phyloP scores from a whole-genome alignment of 2,888 invertebrate species.

The Xylota sylvarum region DNA sequence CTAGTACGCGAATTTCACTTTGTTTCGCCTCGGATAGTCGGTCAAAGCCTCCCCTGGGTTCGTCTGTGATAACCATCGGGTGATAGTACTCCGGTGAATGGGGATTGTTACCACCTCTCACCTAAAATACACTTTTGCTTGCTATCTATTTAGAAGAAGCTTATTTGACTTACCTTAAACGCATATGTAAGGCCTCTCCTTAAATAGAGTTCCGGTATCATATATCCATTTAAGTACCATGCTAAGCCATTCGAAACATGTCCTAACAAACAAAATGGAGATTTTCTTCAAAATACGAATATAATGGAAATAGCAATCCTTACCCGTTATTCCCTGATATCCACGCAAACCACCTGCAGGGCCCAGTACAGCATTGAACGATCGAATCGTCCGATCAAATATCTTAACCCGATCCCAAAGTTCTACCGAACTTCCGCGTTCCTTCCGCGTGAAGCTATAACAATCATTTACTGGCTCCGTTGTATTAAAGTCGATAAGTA shows the following conservation, averaged over 20 bases:
- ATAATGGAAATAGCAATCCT: constrained; percentile 19
- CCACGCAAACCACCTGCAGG: constrained; percentile 93
- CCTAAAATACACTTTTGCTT: constrained; percentile 80
- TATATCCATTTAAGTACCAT: constrained; percentile 96
- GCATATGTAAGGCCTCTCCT: constrained; percentile 93
- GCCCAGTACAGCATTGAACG: constrained; percentile 93
- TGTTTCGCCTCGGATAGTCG: constrained; percentile 89
- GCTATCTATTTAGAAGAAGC: background rate
- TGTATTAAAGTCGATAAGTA: constrained; percentile 88
- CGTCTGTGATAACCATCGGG: constrained; percentile 95
- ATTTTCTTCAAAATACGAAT: background rate
- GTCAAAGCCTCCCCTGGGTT: constrained; percentile 93
- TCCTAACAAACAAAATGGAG: constrained; percentile 84
- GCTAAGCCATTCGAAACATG: constrained; percentile 90
- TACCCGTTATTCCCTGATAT: constrained; percentile 90
- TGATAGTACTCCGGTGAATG: constrained; percentile 94
- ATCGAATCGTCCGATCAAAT: constrained; percentile 89
- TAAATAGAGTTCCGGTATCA: constrained; percentile 95
- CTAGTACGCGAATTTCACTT: constrained; percentile 90
- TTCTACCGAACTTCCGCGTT: constrained; percentile 82
- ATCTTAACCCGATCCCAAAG: constrained; percentile 89
- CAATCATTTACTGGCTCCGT: constrained; percentile 90
- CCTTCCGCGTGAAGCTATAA: constrained; percentile 88
- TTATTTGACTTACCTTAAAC: constrained; percentile 87
- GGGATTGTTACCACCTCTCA: constrained; percentile 94